A percentile compares a stretch with the other conserved stretches of the same genome.
These are phyloP conservation scores for Caenorhabditis angaria DNA, from an alignment of 2,888 invertebrate species.

Conservation along the genomic window DNA sequence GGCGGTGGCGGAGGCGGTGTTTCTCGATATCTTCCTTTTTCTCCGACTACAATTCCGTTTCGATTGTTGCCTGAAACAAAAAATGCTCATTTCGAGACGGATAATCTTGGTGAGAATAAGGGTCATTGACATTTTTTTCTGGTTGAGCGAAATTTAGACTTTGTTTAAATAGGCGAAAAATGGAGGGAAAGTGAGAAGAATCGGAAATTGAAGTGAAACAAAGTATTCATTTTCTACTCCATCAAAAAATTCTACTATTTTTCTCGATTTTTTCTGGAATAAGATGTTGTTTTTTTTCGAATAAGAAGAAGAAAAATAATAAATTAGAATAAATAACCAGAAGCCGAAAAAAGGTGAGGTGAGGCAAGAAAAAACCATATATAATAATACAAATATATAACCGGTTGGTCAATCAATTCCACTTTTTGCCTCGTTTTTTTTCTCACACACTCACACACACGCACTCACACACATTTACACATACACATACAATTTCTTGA, in stretches of 20 bases:
- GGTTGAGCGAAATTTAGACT: neutral
- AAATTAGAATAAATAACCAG: neutral
- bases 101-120: neutral
- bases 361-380: conserved; percentile 4
- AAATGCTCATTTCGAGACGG: neutral
- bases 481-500: too few species aligned
- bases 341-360: neutral
- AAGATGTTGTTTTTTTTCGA: neutral
- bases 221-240: conserved; percentile 14
- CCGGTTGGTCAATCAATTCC: conserved; percentile 8
- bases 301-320: neutral
- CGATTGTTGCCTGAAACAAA: conserved; percentile 24
- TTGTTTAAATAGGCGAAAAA: neutral
- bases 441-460: neutral
- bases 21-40: conserved; percentile 28
- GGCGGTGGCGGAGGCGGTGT: conserved; percentile 26
- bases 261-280: neutral
- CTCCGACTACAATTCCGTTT: too few species aligned
- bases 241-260: neutral
- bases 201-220: conserved; percentile 1
- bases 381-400: conserved; percentile 4
- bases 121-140: neutral
- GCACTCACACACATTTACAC: too few species aligned
- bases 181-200: neutral
- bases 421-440: neutral